Conservation (phyloP, 2,888 invertebrate genomes). For the Protonemura montana region DNA sequence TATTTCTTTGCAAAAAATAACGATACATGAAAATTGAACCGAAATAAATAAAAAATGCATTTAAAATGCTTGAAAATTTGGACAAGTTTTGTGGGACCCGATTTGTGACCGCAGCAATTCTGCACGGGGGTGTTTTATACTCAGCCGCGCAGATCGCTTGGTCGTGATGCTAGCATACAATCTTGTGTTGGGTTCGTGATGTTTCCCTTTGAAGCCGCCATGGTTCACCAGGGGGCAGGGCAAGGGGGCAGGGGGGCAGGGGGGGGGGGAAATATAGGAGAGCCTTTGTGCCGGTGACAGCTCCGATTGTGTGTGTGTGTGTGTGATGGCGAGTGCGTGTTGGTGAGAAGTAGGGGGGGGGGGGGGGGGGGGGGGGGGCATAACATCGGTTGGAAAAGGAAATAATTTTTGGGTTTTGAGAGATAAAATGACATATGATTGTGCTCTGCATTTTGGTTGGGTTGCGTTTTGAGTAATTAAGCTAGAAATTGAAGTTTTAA, state of each 20-base stretch:
- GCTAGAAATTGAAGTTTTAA: too few relatives aligned
- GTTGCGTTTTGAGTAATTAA: neutral
- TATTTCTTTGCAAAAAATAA: too few relatives aligned
- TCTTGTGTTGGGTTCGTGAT: neutral
- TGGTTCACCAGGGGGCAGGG: neutral
- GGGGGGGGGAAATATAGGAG: neutral
- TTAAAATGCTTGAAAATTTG: too few relatives aligned
- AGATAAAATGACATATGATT: neutral
- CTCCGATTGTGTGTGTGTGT: neutral
- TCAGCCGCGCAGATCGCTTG: neutral
- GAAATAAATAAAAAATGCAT: too few relatives aligned
- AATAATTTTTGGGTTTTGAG: neutral
- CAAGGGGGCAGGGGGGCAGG: neutral
- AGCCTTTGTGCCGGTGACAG: constrained; percentile 5
- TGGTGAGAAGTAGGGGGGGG: neutral
- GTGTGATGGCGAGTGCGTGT: neutral
- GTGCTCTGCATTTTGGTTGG: neutral
- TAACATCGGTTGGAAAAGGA: neutral
- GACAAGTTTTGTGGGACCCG: too few relatives aligned
- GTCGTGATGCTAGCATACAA: neutral
- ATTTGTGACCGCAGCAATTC: too few relatives aligned
- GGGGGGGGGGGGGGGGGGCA: neutral
- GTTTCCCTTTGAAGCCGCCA: neutral
- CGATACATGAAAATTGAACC: too few relatives aligned
- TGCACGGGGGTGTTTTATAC: too few relatives aligned